Evolutionary conservation across 92 coral and sea anemone species (phyloP).

Genomic region (Parazoanthus darwini): DNA sequence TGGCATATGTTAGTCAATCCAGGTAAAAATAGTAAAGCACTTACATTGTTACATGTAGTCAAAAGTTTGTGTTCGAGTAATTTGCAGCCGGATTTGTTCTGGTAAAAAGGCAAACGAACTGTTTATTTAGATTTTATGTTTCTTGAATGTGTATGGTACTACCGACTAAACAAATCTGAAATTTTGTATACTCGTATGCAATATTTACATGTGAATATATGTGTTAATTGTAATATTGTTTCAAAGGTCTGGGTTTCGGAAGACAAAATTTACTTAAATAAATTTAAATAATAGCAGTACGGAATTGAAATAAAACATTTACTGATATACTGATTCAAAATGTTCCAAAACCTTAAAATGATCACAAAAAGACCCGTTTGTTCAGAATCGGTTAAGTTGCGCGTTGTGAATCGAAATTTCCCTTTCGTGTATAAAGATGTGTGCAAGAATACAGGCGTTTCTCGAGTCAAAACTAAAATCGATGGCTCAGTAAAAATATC

Average conservation of each 20-base stretch:
- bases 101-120: background rate
- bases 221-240: no score
- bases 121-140: no score
- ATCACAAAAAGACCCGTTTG: background rate
- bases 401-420: background rate
- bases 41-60: background rate
- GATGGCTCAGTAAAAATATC: background rate
- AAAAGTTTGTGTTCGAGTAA: background rate
- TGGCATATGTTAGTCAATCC: background rate
- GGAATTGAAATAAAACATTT: background rate
- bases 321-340: background rate
- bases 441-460: background rate
- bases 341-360: background rate
- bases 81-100: background rate
- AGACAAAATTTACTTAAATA: background rate
- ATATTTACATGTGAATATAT: no score
- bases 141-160: no score
- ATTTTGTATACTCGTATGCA: no score
- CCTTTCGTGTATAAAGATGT: no score
- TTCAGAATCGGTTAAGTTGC: background rate
- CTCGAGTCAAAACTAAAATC: background rate
- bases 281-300: conserved; percentile 2
- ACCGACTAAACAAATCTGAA: no score
- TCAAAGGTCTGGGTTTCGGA: background rate
- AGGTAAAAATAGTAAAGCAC: background rate